Conservation (phyloP, 2,113 vertebrate species). For the Monopterus albus region DNA sequence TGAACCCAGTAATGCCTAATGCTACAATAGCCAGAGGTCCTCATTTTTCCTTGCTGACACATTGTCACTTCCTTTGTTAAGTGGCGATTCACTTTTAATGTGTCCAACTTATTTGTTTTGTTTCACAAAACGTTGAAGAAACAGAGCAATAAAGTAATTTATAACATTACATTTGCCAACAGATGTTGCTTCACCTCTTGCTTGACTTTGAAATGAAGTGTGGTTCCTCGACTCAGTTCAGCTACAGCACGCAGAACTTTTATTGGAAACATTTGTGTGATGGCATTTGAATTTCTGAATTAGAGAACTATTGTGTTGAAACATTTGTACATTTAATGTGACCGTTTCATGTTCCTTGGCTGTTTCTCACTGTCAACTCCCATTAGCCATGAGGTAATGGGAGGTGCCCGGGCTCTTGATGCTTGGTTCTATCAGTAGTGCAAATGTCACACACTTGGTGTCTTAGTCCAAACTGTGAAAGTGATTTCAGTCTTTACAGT, state of each 20-base stretch:
- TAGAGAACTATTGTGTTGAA: constrained; percentile 25
- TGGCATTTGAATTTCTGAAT: constrained; percentile 8
- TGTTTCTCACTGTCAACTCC: constrained; percentile 38
- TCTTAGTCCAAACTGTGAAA: background rate
- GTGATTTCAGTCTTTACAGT: constrained; percentile 1
- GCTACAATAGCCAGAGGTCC: background rate
- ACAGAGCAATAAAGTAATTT: background rate
- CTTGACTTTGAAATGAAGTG: constrained; percentile 21
- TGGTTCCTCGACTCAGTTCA: constrained; percentile 11
- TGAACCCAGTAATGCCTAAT: background rate
- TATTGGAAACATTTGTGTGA: constrained; percentile 34
- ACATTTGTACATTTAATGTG: constrained; percentile 31
- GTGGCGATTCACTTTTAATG: background rate
- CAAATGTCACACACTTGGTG: constrained; percentile 25
- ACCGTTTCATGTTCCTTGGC: constrained; percentile 53
- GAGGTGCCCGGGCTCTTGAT: constrained; percentile 32
- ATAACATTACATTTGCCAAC: background rate
- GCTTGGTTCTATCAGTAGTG: constrained; percentile 4
- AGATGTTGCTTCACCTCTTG: constrained; percentile 43
- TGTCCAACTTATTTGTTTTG: background rate
- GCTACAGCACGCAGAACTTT: background rate
- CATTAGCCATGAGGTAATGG: constrained; percentile 51
- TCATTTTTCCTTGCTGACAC: background rate
- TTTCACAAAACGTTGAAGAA: background rate
- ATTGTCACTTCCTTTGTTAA: background rate